Evolutionary conservation across 1,140 invertebrate species (phyloP), one percentile per base, ranked within the genome.

Genomic region (Bombus difficillimus): DNA sequence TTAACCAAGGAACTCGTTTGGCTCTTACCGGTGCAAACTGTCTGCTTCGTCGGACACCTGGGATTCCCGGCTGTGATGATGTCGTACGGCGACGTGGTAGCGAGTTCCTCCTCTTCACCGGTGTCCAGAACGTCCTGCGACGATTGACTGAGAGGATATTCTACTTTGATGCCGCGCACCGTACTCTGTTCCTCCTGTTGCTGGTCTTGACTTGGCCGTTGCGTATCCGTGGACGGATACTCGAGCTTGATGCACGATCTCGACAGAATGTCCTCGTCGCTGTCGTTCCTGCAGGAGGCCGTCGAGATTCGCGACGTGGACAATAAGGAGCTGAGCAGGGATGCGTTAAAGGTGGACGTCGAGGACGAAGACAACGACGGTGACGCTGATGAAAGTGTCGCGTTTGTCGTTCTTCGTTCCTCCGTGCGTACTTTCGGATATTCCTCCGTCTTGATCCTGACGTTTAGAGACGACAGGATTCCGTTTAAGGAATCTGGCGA

Each of bases 371-470:
- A 88, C 64, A 87, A 64, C 34, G 91, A 86, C 53, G 83, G 68
- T 6, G 88, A 71, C 22, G 88, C 37, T 18, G 90, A 74, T 53
- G 59, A 79, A 5, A 64, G 66, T 32, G 57, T 68, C 47, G 76
- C 76, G 74, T 69, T 80, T 4, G 81, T 32, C 47, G 84, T 13
- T 72, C 73, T 86, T 72, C 79, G 86, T 15, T 92, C 87, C 41
- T 92, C 90, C 12, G 73, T 28, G 32, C 85, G 80, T 75, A 86
- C 32, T 72, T 81, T 75, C 66, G 85, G 25, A 41, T 86, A 85
- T 62, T 94, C 91, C 84, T 93, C 93, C 39, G 93, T 90, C 71
- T 94, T 94, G 59, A 93, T 93, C 81, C 90, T 79, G 0, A 90
- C 88, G 76, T 91, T 92, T 2, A 92, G 84, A 0, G 92, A 88